Conservation (phyloP, 2,888 invertebrate genomes). For the Hemithea aestivaria region DNA sequence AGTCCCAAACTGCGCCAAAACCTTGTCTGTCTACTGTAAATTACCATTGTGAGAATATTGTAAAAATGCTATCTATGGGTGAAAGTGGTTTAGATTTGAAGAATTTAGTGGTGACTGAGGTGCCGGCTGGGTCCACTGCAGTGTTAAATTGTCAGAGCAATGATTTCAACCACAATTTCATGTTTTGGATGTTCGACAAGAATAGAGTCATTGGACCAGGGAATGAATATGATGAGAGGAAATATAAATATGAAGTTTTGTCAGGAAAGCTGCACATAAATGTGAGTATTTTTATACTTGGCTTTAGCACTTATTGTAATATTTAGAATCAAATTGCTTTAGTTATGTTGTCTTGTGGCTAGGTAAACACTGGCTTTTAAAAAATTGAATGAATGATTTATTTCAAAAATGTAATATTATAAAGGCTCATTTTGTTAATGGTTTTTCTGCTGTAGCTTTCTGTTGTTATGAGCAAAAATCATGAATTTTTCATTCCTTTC, state of each 20-base stretch:
- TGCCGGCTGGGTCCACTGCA: slow-evolving; percentile 78
- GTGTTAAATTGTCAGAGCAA: slow-evolving; percentile 82
- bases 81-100: slow-evolving; percentile 44
- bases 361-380: too few relatives aligned
- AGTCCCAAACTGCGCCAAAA: slow-evolving; percentile 31
- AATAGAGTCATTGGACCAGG: slow-evolving; percentile 81
- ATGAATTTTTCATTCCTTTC: too few relatives aligned
- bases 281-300: slow-evolving; percentile 63
- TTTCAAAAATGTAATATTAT: too few relatives aligned
- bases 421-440: too few relatives aligned
- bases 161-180: slow-evolving; percentile 82
- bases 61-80: slow-evolving; percentile 36
- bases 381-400: too few relatives aligned
- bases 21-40: slow-evolving; percentile 45
- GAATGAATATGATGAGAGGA: slow-evolving; percentile 78
- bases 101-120: slow-evolving; percentile 64
- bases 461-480: too few relatives aligned
- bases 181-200: slow-evolving; percentile 82
- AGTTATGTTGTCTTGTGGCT: too few relatives aligned
- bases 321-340: too few relatives aligned
- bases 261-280: slow-evolving; percentile 83
- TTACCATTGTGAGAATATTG: slow-evolving; percentile 18
- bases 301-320: not conserved
- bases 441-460: too few relatives aligned
- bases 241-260: slow-evolving; percentile 84